Conservation (phyloP, 2,113 vertebrate genomes). For the Strigops habroptila region DNA sequence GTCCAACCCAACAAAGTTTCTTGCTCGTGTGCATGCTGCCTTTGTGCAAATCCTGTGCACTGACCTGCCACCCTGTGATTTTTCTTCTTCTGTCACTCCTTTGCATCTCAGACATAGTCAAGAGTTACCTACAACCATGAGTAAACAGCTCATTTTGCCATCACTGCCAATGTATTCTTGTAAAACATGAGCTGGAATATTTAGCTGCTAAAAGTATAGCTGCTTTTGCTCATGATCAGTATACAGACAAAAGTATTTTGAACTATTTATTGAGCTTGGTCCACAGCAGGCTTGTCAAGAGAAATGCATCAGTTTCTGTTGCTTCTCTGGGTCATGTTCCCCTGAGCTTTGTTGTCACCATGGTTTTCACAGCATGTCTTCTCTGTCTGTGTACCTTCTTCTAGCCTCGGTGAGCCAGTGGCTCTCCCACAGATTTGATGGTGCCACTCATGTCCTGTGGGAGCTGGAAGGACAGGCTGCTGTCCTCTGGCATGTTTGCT, state of each 20-base stretch:
- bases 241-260: not conserved
- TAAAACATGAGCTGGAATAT: not conserved
- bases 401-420: accelerated
- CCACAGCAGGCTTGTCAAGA: not conserved
- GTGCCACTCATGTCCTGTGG: accelerated
- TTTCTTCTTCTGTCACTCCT: not conserved
- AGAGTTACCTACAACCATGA: not conserved
- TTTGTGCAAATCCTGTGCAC: not conserved
- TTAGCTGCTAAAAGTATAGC: not conserved
- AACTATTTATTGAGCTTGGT: not conserved
- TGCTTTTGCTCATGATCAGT: not conserved
- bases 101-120: not conserved
- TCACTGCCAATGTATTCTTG: not conserved
- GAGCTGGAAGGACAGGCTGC: not conserved
- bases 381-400: not conserved
- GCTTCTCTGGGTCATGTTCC: not conserved
- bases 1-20: not conserved
- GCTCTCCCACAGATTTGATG: not conserved
- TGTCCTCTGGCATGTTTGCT: not conserved
- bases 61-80: not conserved
- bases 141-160: not conserved
- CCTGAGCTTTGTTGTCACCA: not conserved
- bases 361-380: not conserved
- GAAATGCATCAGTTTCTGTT: not conserved
- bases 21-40: not conserved